Percentiles rank a stretch among this genome's conserved stretches.
phyloP scores from a whole-genome alignment of 37 sponge, comb jelly and placozoan species.

The Mnemiopsis leidyi region DNA sequence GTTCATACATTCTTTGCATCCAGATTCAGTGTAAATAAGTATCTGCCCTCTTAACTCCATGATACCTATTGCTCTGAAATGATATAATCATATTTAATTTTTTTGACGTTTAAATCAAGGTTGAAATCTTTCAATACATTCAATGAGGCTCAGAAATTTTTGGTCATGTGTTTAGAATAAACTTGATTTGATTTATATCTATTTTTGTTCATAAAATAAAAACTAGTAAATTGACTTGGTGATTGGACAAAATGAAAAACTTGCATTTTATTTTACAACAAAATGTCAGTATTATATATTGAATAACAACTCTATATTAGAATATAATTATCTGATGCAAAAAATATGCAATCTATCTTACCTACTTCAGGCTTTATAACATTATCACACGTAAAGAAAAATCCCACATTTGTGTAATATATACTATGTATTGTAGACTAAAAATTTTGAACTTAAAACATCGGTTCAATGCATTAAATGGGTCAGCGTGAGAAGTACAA shows the following conservation, averaged over 20 bases:
- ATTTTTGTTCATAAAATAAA: too few relatives aligned
- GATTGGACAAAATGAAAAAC: neutral
- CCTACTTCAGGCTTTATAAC: neutral
- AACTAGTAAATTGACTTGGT: too few relatives aligned
- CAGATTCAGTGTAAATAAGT: neutral
- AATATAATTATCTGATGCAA: neutral
- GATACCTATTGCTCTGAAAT: too few relatives aligned
- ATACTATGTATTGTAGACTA: neutral
- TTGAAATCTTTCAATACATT: too few relatives aligned
- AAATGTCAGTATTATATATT: neutral
- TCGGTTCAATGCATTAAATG: neutral
- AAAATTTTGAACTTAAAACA: neutral
- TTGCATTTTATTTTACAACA: neutral
- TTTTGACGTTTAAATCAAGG: too few relatives aligned
- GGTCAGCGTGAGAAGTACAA: neutral
- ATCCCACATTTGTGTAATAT: neutral
- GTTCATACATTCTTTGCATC: conserved; percentile 53
- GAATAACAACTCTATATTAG: neutral
- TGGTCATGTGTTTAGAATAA: too few relatives aligned
- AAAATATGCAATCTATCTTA: neutral
- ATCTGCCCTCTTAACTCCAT: conserved; percentile 41
- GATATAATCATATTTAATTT: too few relatives aligned
- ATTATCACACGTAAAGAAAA: neutral
- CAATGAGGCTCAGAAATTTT: too few relatives aligned
- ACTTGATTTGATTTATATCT: too few relatives aligned